A percentile compares a stretch with the other conserved stretches of the same genome.
phyloP scores from a whole-genome alignment of 1,140 invertebrate species.

The Caenorhabditis remanei region DNA sequence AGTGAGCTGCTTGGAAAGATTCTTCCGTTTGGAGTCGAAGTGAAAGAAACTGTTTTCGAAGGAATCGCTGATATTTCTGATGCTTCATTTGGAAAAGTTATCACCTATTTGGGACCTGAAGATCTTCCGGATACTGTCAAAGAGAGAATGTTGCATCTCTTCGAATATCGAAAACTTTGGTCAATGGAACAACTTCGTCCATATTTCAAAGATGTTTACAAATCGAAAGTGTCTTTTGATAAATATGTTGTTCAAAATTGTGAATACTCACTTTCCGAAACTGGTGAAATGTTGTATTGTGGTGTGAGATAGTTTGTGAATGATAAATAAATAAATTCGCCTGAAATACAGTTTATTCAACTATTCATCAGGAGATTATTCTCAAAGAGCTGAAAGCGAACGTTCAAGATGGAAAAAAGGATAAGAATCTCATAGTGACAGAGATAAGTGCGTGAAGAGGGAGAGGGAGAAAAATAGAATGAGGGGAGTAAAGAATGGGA shows the following conservation, averaged over 20 bases:
- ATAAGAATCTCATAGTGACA: constrained; percentile 49
- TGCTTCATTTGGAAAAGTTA: constrained; percentile 22
- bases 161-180: constrained; percentile 11
- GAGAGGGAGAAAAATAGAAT: neutral
- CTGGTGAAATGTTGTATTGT: constrained; percentile 6
- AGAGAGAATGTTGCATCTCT: constrained; percentile 18
- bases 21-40: neutral
- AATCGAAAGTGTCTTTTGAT: constrained; percentile 29
- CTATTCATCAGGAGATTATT: constrained; percentile 34
- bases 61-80: constrained; percentile 36
- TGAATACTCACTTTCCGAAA: constrained; percentile 23
- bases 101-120: constrained; percentile 1
- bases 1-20: neutral
- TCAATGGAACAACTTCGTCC: constrained; percentile 33
- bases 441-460: constrained; percentile 49
- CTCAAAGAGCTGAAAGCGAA: constrained; percentile 50
- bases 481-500: neutral
- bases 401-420: constrained; percentile 15
- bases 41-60: neutral
- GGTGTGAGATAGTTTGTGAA: neutral
- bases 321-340: neutral
- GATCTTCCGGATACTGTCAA: constrained; percentile 24
- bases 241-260: constrained; percentile 39
- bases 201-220: constrained; percentile 29
- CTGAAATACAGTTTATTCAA: constrained; percentile 31